Percentiles rank a stretch among this genome's conserved stretches.
These are phyloP conservation scores for Ischnus inquisitorius DNA, from an alignment of 2,888 invertebrate species.

Conservation along the genomic window DNA sequence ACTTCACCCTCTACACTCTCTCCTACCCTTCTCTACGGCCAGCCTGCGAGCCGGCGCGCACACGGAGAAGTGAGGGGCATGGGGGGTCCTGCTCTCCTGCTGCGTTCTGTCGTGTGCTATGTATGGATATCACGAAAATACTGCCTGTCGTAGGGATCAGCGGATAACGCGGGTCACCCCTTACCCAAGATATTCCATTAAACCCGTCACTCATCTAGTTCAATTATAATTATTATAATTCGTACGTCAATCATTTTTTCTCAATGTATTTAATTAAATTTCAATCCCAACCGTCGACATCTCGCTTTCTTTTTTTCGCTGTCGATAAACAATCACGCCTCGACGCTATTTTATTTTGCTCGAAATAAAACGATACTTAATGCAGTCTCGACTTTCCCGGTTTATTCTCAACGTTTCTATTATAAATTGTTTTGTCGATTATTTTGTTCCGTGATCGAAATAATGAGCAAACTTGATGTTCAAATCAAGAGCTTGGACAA, in stretches of 20 bases:
- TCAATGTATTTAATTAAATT: neutral
- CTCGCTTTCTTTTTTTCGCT: neutral
- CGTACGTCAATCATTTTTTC: neutral
- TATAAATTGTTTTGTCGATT: neutral
- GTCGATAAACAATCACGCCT: neutral
- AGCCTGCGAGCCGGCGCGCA: constrained; percentile 49
- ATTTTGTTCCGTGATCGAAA: neutral
- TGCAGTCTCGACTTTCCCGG: no score
- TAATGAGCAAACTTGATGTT: neutral
- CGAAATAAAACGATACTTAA: no score
- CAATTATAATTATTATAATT: neutral
- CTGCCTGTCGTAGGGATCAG: neutral
- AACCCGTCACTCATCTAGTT: neutral
- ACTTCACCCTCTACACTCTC: constrained; percentile 47
- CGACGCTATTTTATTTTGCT: no score
- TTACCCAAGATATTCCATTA: constrained; percentile 1
- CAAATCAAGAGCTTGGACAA: neutral
- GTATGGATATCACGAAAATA: constrained; percentile 15
- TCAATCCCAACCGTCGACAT: neutral
- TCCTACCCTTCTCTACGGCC: constrained; percentile 7
- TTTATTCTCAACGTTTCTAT: no score
- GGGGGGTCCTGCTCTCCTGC: constrained; percentile 10
- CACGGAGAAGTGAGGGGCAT: neutral
- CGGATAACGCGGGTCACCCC: constrained; percentile 12
- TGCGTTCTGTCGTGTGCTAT: constrained; percentile 36